Base-by-base conservation (phyloP, 2,113 vertebrate species). In the Hippoglossus stenolepis region DNA sequence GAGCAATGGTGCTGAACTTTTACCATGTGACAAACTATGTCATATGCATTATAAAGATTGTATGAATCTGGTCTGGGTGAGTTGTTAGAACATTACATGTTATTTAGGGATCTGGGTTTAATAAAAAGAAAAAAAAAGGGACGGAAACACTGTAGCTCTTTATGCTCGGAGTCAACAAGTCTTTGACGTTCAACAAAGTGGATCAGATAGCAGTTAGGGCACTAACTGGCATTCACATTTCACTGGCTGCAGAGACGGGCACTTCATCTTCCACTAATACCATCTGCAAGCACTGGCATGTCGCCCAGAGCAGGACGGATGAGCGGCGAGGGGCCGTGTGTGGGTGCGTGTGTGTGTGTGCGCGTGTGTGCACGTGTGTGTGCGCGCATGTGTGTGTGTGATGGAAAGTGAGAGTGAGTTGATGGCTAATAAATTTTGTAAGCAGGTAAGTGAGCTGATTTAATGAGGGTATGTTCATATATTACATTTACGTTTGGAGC, bases 201-300 rank as follows among this genome's bases (percentile, higher is more conserved):
- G 75, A 88, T 85, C 77, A 51, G 71, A 87, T 62, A 71, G 65
- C 89, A 79, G 75, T 82, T 89, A 72, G 75, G 79, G 31, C 57
- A 58, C 79, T 90, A 85, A 90, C 82, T 88, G 87, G 89, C 78
- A 83, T 93, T 88, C 92, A 89, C 91, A 87, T 91, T 87, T 87
- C 85, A 90, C 80, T 88, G 87, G 87, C 88, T 86, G 80, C 64
- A 58, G 85, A 84, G 74, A 85, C 56, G 70, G 81, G 60, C 79
- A 84, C 87, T 91, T 91, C 85, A 90, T 92, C 88, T 91, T 87
- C 82, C 84, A 73, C 58, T 89, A 89, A 88, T 69, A 84, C 92
- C 93, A 93, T 93, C 92, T 94, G 93, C 38, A 77, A 80, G 79
- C 61, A 12, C 84, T 94, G 93, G 92, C 88, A 47, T 21, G 7